A percentile compares a stretch with the other conserved stretches of the same genome.
Conservation (phyloP, 2,888 invertebrate species). For the Xestia rhomboidea region DNA sequence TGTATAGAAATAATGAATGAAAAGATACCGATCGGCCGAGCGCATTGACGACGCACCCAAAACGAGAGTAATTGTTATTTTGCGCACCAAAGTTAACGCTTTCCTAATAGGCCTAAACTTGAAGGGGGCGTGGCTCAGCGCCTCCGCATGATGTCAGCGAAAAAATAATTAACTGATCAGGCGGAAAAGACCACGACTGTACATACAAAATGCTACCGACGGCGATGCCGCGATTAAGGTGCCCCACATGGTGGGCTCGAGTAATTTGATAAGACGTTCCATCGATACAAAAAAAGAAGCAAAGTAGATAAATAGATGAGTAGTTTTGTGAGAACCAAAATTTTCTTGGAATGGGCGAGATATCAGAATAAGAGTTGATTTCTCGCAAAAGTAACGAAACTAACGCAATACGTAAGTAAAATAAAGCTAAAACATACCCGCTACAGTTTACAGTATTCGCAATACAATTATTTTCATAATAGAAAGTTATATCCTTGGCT, state of each 20-base stretch:
- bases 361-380: background rate
- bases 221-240: background rate
- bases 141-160: too few species aligned
- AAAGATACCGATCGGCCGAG: too few species aligned
- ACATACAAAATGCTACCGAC: background rate
- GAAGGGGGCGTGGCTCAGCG: too few species aligned
- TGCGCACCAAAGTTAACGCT: too few species aligned
- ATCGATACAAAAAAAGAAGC: background rate
- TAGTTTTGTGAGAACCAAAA: background rate
- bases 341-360: background rate
- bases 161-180: too few species aligned
- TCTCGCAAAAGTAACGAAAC: background rate
- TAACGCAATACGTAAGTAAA: background rate
- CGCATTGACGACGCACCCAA: too few species aligned
- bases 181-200: too few species aligned
- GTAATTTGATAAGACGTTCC: background rate
- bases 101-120: too few species aligned
- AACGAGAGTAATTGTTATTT: too few species aligned
- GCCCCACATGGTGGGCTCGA: background rate
- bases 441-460: background rate
- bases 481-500: conserved; percentile 33
- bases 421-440: background rate
- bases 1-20: too few species aligned
- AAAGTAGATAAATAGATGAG: background rate
- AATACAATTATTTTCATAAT: background rate